A percentile compares a stretch with the other conserved stretches of the same genome.
These are phyloP conservation scores for Acestrorhynchus altus DNA, from an alignment of 2,797 vertebrate genomes.

Conservation along the genomic window DNA sequence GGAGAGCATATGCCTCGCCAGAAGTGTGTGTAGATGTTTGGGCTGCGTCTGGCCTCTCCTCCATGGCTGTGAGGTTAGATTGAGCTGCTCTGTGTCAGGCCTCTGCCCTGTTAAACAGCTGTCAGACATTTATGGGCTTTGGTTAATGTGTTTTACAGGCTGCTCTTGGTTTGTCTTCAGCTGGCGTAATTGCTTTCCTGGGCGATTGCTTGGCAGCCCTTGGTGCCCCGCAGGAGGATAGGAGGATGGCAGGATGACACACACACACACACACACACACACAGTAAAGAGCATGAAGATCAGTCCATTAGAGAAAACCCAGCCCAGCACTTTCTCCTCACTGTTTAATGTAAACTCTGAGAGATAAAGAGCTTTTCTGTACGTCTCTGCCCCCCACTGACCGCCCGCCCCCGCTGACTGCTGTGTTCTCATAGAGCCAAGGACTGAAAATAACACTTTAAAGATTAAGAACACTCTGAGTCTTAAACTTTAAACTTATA, in stretches of 20 bases:
- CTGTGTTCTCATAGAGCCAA: not conserved
- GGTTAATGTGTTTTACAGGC: slow-evolving; percentile 64
- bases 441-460: too few relatives aligned
- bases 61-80: not conserved
- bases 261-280: not conserved
- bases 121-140: slow-evolving; percentile 67
- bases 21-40: not conserved
- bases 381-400: not conserved
- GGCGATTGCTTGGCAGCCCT: slow-evolving; percentile 62
- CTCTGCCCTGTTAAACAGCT: slow-evolving; percentile 15
- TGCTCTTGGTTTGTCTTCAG: slow-evolving; percentile 68
- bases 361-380: not conserved
- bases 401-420: not conserved
- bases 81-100: not conserved
- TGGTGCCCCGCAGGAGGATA: slow-evolving; percentile 53
- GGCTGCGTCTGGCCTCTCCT: not conserved
- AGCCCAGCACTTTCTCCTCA: slow-evolving; percentile 5
- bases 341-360: not conserved
- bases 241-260: slow-evolving; percentile 51
- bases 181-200: slow-evolving; percentile 67
- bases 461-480: too few relatives aligned
- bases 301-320: not conserved
- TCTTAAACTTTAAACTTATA: too few relatives aligned
- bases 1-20: too few relatives aligned
- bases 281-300: slow-evolving; percentile 19